These are phyloP conservation scores for Palythoa grandis DNA, from an alignment of 92 coral and sea anemone species.

Conservation along the genomic window DNA sequence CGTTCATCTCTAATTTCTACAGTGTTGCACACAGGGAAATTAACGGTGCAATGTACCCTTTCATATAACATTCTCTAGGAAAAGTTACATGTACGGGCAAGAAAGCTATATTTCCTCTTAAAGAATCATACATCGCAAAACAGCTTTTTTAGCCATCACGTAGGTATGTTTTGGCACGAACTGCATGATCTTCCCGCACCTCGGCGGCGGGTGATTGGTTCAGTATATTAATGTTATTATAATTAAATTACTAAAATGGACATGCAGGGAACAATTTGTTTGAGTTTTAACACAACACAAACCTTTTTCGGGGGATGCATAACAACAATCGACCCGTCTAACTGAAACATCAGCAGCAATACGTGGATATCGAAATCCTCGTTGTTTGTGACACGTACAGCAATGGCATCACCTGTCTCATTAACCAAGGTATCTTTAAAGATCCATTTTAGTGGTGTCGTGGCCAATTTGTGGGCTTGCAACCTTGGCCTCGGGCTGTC, in stretches of 20 bases:
- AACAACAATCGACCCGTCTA: slow-evolving; percentile 16
- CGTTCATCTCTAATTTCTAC: too few relatives aligned
- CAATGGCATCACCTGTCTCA: slow-evolving; percentile 14
- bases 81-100: too few relatives aligned
- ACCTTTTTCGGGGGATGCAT: slow-evolving; percentile 24
- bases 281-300: background rate
- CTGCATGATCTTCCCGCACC: background rate
- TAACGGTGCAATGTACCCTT: too few relatives aligned
- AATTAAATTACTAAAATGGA: too few relatives aligned
- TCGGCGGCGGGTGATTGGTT: background rate
- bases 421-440: background rate
- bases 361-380: slow-evolving; percentile 12
- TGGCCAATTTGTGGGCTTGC: background rate
- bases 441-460: background rate
- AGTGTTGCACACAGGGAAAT: too few relatives aligned
- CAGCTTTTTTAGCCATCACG: too few relatives aligned
- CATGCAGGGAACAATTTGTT: too few relatives aligned
- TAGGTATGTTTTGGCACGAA: background rate
- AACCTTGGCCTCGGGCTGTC: background rate
- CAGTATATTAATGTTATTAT: background rate
- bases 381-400: slow-evolving; percentile 12
- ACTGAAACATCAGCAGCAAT: slow-evolving; percentile 10
- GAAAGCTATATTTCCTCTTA: too few relatives aligned
- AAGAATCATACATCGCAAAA: too few relatives aligned
- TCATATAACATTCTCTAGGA: too few relatives aligned